Evolutionary conservation across 2,113 vertebrate genomes (phyloP).

Genomic region (cattle (Bos taurus)): ARS-UCD2.0 NC_037346.1:53074001-53074500

Average conservation of each 20-base stretch:
- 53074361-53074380: neutral
- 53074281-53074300: neutral
- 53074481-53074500: rapidly evolving
- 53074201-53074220: neutral
- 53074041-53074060: neutral
- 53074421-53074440: rapidly evolving
- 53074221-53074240: neutral
- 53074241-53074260: neutral
- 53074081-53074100: neutral
- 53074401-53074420: neutral
- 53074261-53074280: rapidly evolving
- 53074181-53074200: rapidly evolving
- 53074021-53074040: neutral
- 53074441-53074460: neutral
- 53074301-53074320: neutral
- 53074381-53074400: neutral
- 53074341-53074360: rapidly evolving
- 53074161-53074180: neutral
- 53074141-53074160: rapidly evolving
- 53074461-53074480: neutral
- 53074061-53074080: rapidly evolving
- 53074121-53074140: rapidly evolving
- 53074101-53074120: neutral
- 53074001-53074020: neutral
- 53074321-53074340: neutral